These are phyloP conservation scores for Toxotes lorentzi DNA, from an alignment of 2,797 vertebrate species.

Conservation along the genomic window DNA sequence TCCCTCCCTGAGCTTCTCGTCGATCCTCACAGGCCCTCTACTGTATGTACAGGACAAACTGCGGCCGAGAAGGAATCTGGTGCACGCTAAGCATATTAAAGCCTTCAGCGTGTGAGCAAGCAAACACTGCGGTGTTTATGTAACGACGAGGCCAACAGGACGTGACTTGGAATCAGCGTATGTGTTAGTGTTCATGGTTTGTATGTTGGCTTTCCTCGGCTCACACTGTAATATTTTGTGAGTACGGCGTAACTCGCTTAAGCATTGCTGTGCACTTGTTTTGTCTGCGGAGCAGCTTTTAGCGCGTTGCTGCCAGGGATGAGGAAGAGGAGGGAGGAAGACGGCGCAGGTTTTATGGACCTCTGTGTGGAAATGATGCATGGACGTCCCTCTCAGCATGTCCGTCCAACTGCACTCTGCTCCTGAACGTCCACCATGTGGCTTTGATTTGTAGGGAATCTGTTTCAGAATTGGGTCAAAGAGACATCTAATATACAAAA, in stretches of 20 bases:
- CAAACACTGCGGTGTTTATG: conserved; percentile 42
- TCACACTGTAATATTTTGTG: conserved; percentile 13
- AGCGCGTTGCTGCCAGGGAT: not conserved
- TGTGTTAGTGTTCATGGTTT: conserved; percentile 16
- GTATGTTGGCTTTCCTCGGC: conserved; percentile 9
- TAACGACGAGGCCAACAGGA: conserved; percentile 26
- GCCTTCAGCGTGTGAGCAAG: conserved; percentile 23
- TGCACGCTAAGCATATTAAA: conserved; percentile 24
- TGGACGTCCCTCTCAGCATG: conserved; percentile 35
- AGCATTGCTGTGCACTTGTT: not conserved
- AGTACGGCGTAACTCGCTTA: not conserved
- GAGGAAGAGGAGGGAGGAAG: conserved; percentile 15
- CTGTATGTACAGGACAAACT: conserved; percentile 21
- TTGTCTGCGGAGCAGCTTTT: not conserved
- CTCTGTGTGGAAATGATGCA: conserved; percentile 29
- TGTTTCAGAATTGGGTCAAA: conserved; percentile 77
- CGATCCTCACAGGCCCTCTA: conserved; percentile 8
- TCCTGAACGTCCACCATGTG: conserved; percentile 68
- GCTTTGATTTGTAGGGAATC: conserved; percentile 79
- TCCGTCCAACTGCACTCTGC: conserved; percentile 49
- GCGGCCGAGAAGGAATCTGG: conserved; percentile 25
- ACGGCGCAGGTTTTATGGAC: conserved; percentile 3
- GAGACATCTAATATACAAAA: conserved; percentile 59
- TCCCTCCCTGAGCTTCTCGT: conserved; percentile 15
- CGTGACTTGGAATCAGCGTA: conserved; percentile 11